These are phyloP conservation scores for Eupsilia transversa DNA, from an alignment of 2,888 invertebrate genomes.

Conservation along the genomic window DNA sequence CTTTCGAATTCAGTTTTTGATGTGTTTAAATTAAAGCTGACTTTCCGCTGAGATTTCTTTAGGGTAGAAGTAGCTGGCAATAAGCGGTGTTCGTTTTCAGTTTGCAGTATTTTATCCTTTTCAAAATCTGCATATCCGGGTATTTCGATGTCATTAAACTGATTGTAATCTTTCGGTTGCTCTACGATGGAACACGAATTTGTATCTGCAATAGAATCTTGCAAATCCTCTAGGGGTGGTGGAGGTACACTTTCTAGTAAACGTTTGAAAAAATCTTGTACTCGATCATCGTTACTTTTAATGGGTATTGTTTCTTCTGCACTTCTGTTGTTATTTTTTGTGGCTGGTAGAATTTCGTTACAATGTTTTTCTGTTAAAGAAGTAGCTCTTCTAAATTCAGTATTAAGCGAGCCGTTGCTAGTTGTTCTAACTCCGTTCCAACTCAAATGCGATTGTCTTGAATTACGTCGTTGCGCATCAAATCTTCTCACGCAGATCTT, in stretches of 20 bases:
- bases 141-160: constrained; percentile 77
- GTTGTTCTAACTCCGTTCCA: constrained; percentile 68
- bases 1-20: constrained; percentile 71
- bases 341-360: constrained; percentile 4
- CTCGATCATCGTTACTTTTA: constrained; percentile 74
- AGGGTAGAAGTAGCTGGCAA: constrained; percentile 80
- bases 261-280: constrained; percentile 80
- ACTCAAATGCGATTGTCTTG: constrained; percentile 68
- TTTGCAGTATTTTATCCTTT: constrained; percentile 73
- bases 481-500: constrained; percentile 80
- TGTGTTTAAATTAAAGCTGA: constrained; percentile 76
- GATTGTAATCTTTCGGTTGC: constrained; percentile 60
- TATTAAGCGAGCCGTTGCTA: constrained; percentile 71
- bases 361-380: constrained; percentile 68
- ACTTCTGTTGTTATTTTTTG: constrained; percentile 9
- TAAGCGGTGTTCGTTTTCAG: constrained; percentile 63
- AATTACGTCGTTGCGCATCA: constrained; percentile 75
- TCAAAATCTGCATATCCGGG: constrained; percentile 83
- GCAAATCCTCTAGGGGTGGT: constrained; percentile 78
- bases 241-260: constrained; percentile 82
- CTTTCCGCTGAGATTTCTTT: constrained; percentile 75
- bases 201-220: constrained; percentile 41
- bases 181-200: constrained; percentile 63
- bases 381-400: constrained; percentile 70
- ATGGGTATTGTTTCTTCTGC: constrained; percentile 37